phyloP scores from a whole-genome alignment of 2,888 invertebrate species.

The Dorcus parallelipipedus region DNA sequence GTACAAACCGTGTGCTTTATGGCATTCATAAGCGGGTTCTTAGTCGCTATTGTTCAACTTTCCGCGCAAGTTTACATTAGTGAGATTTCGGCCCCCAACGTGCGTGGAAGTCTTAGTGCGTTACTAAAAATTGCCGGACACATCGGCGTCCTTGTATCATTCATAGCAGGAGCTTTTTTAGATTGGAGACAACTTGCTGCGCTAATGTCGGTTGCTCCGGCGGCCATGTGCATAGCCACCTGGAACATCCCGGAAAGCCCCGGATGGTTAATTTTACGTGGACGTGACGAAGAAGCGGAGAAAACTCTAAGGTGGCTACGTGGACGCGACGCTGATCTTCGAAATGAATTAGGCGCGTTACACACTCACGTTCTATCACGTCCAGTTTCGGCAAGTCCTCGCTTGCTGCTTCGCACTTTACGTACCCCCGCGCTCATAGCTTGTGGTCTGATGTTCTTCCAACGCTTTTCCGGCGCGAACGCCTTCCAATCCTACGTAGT shows the following conservation, averaged over 20 bases:
- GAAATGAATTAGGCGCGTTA: constrained; percentile 69
- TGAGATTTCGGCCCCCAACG: constrained; percentile 84
- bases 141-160: constrained; percentile 79
- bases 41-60: constrained; percentile 47
- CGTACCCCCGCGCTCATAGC: constrained; percentile 76
- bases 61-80: constrained; percentile 74
- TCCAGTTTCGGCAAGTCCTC: constrained; percentile 33
- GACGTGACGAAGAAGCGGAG: constrained; percentile 71
- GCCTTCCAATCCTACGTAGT: constrained; percentile 85
- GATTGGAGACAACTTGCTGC: constrained; percentile 84
- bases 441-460: constrained; percentile 86
- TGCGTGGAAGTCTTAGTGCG: constrained; percentile 82
- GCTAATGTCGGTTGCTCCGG: constrained; percentile 73
- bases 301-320: constrained; percentile 72
- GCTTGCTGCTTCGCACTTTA: constrained; percentile 44
- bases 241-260: constrained; percentile 87
- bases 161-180: constrained; percentile 76
- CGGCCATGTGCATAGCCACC: constrained; percentile 72
- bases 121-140: constrained; percentile 83
- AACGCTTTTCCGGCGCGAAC: constrained; percentile 79
- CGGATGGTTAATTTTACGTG: constrained; percentile 74
- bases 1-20: constrained; percentile 79
- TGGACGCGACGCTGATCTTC: constrained; percentile 72
- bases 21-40: constrained; percentile 74
- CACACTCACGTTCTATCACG: constrained; percentile 61